Evolutionary conservation across 2,888 invertebrate genomes (phyloP).

Genomic region (Rhyacophila evoluta): DNA sequence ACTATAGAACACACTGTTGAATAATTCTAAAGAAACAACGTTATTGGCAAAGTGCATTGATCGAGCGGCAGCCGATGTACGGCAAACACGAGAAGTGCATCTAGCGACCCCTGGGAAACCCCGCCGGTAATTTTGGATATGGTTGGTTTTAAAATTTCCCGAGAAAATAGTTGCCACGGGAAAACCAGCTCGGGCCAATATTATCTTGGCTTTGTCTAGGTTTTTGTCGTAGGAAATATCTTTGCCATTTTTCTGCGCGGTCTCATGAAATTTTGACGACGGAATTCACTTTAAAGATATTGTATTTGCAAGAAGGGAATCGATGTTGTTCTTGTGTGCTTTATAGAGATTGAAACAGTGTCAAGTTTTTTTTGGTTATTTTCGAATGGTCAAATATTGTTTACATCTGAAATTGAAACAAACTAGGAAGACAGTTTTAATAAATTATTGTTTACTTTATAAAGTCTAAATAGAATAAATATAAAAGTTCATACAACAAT

Average conservation of each 20-base stretch:
- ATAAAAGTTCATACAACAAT: no score
- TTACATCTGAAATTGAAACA: no score
- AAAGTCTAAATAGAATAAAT: no score
- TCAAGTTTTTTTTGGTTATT: no score
- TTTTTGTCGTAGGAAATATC: neutral
- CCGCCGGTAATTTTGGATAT: conserved; percentile 40
- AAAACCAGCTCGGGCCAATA: neutral
- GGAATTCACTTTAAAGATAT: neutral
- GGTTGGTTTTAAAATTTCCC: conserved; percentile 37
- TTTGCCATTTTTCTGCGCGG: neutral
- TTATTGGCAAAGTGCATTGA: conserved; percentile 33
- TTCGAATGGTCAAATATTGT: no score
- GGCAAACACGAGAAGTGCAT: conserved; percentile 45
- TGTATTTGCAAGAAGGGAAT: neutral
- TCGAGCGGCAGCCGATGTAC: conserved; percentile 20
- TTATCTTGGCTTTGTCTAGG: neutral
- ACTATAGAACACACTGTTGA: neutral
- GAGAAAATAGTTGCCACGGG: neutral
- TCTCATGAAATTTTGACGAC: conserved; percentile 14
- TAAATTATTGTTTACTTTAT: no score
- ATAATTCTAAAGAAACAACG: neutral
- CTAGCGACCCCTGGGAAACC: conserved; percentile 36
- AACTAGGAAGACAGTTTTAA: no score
- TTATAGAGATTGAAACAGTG: neutral
- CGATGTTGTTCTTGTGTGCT: neutral